A percentile compares a stretch with the other conserved stretches of the same genome.
Evolutionary conservation across 1,140 invertebrate species (phyloP).

Genomic region (Leptinotarsa lineolata): DNA sequence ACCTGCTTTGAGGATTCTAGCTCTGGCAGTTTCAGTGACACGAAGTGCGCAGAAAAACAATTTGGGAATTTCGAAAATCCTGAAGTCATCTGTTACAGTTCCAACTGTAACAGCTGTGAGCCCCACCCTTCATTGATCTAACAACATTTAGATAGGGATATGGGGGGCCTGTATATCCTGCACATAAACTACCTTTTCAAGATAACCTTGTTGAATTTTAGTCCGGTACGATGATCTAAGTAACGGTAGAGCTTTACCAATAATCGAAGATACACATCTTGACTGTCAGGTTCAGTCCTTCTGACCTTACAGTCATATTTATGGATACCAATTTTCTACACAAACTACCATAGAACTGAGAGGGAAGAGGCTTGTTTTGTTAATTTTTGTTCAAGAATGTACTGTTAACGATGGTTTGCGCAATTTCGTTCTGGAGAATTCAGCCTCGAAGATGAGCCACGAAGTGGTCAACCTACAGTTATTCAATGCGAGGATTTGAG

Average conservation of each 20-base stretch:
- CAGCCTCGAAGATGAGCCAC: too few species aligned
- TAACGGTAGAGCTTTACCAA: constrained; percentile 98
- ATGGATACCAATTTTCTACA: constrained; percentile 72
- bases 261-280: constrained; percentile 96
- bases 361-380: too few species aligned
- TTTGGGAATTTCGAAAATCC: constrained; percentile 91
- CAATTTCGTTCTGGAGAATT: too few species aligned
- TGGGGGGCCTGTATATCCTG: constrained; percentile 89
- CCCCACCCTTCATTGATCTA: constrained; percentile 85
- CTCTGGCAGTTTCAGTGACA: constrained; percentile 91
- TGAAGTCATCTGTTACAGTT: constrained; percentile 93
- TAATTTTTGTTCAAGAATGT: too few species aligned
- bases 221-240: constrained; percentile 89
- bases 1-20: constrained; percentile 92
- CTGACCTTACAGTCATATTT: constrained; percentile 98
- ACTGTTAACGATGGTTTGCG: too few species aligned
- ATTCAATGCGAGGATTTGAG: too few species aligned
- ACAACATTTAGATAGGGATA: constrained; percentile 87
- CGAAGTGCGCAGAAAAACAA: constrained; percentile 90
- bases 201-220: constrained; percentile 97
- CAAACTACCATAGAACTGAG: too few species aligned
- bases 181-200: constrained; percentile 97
- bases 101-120: constrained; percentile 94
- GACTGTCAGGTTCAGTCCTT: constrained; percentile 91
- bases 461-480: too few species aligned